Evolutionary conservation across 2,797 vertebrate genomes (phyloP), one percentile per base, ranked within the genome.

Genomic region (Phalanger gymnotis): DNA sequence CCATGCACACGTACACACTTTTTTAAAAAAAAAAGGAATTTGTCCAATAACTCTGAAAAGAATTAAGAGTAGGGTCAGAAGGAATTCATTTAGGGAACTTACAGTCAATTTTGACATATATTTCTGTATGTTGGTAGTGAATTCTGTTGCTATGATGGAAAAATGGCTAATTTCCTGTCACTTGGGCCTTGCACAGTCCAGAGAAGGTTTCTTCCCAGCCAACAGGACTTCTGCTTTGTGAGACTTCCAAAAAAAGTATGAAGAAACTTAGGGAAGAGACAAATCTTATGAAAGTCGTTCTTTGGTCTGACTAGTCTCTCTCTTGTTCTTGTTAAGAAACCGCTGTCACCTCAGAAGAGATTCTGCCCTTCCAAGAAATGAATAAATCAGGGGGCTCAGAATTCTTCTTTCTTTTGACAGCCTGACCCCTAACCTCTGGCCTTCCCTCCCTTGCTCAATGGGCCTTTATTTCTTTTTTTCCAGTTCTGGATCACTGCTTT

Each of bases 401-500:
- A 27, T 51, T 96, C 93, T 92, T 95, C 57, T 96, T 81, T 47
- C 52, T 92, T 55, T 55, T 19, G 61, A 92, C 55, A 93, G 52
- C 11, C 51, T 94, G 93, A 96, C 89, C 95, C 54, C 90, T 97
- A 56, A 92, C 57, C 92, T 73, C 66, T 73, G 66, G 16, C 19
- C 66, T n/a, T 31, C 34, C 13, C 31, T 90, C 52, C 54, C 90
- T 91, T 90, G 94, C 92, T 73, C 73, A 34, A 53, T 90, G 61
- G 47, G 53, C 31, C 90, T 94, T 96, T 97, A 54, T 55, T 57
- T 55, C 19, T 28, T 89, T 73, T 92, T 95, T 97, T 92, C 4
- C 95, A 90, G 53, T 96, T 96, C 91, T 61, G 95, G 94, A 66
- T 94, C 91, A 92, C 54, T 91, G 93, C 93, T 91, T 97, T 96